Conservation (phyloP, 2,888 invertebrate genomes). For the Limnephilus lunatus region DNA sequence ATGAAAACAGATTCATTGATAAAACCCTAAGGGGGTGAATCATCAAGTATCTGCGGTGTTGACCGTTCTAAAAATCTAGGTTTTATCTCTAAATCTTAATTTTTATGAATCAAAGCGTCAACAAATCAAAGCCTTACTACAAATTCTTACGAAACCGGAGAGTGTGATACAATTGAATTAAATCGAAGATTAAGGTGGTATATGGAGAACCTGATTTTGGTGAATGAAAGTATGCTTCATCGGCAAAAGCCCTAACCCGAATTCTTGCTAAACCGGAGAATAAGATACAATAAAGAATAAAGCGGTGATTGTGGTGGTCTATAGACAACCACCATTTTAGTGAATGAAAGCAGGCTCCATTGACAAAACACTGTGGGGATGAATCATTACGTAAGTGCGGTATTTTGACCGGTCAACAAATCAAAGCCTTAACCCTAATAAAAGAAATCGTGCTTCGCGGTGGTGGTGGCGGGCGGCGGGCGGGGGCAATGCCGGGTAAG, state of each 20-base stretch:
- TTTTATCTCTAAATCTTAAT: slow-evolving; percentile 46
- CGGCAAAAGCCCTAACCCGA: background rate
- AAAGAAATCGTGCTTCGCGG: slow-evolving; percentile 52
- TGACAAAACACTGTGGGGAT: slow-evolving; percentile 59
- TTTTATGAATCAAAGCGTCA: slow-evolving; percentile 49
- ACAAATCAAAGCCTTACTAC: slow-evolving; percentile 59
- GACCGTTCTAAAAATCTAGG: slow-evolving; percentile 56
- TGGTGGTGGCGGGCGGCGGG: slow-evolving; percentile 34
- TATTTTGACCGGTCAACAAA: slow-evolving; percentile 55
- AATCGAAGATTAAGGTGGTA: background rate
- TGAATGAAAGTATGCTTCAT: background rate
- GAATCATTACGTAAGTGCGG: slow-evolving; percentile 63
- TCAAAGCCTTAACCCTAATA: slow-evolving; percentile 61
- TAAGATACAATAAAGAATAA: background rate
- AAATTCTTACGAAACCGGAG: slow-evolving; percentile 26
- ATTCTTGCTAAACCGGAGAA: background rate
- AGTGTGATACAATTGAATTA: background rate
- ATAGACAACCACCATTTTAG: background rate
- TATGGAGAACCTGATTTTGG: background rate
- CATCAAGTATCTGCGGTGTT: slow-evolving; percentile 58
- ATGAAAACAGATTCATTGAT: slow-evolving; percentile 59
- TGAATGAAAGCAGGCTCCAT: slow-evolving; percentile 58
- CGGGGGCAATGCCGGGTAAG: slow-evolving; percentile 37
- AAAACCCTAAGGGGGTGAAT: slow-evolving; percentile 51
- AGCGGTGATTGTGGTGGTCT: background rate